Evolutionary conservation across 2,797 vertebrate genomes (phyloP).

Genomic region (Numenius phaeopus): DNA sequence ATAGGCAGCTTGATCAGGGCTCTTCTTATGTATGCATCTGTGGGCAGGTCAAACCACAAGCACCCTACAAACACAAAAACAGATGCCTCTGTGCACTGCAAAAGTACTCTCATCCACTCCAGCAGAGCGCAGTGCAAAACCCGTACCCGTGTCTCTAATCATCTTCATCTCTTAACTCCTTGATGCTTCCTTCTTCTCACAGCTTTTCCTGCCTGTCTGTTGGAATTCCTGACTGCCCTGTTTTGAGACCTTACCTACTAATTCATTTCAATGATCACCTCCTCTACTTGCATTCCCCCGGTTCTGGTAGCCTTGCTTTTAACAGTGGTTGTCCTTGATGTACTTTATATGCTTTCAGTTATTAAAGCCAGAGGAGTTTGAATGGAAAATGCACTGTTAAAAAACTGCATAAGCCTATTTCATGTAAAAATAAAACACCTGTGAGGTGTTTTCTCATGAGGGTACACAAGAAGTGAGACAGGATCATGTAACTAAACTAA

Average conservation of each 20-base stretch:
- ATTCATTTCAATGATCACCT: background rate
- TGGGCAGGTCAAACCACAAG: background rate
- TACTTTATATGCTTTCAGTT: background rate
- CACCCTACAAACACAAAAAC: background rate
- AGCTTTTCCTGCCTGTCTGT: background rate
- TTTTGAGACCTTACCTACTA: background rate
- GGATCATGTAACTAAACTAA: background rate
- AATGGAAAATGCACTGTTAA: background rate
- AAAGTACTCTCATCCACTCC: background rate
- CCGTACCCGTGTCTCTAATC: background rate
- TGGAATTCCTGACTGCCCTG: background rate
- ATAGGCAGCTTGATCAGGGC: background rate
- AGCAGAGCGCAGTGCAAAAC: background rate
- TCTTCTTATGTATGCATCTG: background rate
- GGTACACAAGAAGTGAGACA: background rate
- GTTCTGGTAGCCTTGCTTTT: background rate
- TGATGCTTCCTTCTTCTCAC: background rate
- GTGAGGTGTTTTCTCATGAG: background rate
- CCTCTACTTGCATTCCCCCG: background rate
- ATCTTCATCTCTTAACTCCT: background rate
- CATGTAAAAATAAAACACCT: background rate
- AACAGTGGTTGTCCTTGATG: background rate
- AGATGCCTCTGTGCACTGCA: background rate
- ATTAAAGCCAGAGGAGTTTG: background rate
- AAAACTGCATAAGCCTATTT: background rate